Base-by-base conservation (phyloP, 1,140 invertebrate genomes). In the Drosophila subobscura region DNA sequence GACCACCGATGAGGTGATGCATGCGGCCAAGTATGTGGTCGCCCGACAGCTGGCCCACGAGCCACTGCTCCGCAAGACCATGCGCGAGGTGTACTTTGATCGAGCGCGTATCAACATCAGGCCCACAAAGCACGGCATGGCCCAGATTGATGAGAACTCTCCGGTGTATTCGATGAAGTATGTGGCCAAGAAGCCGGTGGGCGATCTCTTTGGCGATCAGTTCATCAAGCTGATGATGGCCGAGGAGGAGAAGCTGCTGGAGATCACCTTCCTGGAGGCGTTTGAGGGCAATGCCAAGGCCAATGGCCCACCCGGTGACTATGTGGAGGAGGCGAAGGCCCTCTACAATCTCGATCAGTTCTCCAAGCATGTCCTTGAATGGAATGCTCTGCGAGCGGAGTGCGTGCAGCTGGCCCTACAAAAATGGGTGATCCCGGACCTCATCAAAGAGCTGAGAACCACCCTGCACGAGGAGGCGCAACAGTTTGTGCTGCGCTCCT, bases 311-410 rank as follows among this genome's bases (percentile, higher is more conserved):
- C 74, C 83, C 0, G 84, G 79, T 0, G 83, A 89, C 45, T 99
- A 98, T 88, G 93, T 98, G 10, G 97, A 98, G 56, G 98, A 99
- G 92, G 95, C 97, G 41, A 97, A 98, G 79, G 95, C 97, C 65
- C 92, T 99, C 0, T 99, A 98, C 91, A 95, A 96, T 65, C 89
- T 96, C 93, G 99, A 99, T 93, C 99, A 99, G 91, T 99, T 98
- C 91, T 98, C 97, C 79, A 97, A 97, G 77, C 96, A 96, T 74
- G 98, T 99, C 0, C 96, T 99, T 88, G 97, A 98, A 65, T 99
- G 99, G 99, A 99, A 99, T 91, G 93, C 95, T 0, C 88, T 99
- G 49, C 93, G 99, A 37, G 94, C 94, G 0, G 95, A 97, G 75
- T 97, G 97, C 60, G 95, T 99, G 0, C 96, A 98, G 72, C 93